Conservation (phyloP, 2,797 vertebrate genomes). For the Mus spretus region DNA sequence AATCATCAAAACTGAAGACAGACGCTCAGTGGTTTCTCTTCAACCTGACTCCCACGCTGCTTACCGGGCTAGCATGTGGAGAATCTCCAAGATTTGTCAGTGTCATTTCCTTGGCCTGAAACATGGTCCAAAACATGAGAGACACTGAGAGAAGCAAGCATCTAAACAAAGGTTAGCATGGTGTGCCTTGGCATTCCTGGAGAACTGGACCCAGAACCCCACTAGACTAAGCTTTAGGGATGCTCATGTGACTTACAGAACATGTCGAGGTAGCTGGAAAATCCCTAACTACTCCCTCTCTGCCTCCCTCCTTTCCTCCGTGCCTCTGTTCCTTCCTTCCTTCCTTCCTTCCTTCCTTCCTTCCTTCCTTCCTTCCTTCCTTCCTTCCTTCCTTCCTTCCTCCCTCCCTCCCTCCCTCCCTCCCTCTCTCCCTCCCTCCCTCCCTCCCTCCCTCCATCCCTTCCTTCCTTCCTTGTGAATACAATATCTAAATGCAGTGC, state of each 20-base stretch:
- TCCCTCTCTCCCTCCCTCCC: rapidly evolving
- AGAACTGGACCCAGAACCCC: background rate
- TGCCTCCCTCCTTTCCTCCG: rapidly evolving
- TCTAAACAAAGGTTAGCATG: background rate
- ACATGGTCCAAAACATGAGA: background rate
- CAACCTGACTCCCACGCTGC: rapidly evolving
- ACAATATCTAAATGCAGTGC: background rate
- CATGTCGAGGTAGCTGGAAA: background rate
- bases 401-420: rapidly evolving
- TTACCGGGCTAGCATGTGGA: background rate
- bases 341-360: rapidly evolving
- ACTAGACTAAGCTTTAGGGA: background rate
- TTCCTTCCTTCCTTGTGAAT: background rate
- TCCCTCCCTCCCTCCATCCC: too few species aligned
- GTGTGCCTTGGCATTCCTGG: background rate
- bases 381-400: too few species aligned
- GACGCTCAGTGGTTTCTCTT: background rate
- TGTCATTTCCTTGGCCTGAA: too few species aligned
- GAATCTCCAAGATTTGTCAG: background rate
- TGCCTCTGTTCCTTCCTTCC: too few species aligned
- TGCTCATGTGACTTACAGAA: background rate
- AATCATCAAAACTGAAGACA: background rate
- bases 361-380: rapidly evolving
- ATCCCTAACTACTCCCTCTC: too few species aligned
- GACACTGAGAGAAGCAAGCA: background rate